These are phyloP conservation scores for Setipinna tenuifilis DNA, from an alignment of 2,797 vertebrate genomes.

Conservation along the genomic window DNA sequence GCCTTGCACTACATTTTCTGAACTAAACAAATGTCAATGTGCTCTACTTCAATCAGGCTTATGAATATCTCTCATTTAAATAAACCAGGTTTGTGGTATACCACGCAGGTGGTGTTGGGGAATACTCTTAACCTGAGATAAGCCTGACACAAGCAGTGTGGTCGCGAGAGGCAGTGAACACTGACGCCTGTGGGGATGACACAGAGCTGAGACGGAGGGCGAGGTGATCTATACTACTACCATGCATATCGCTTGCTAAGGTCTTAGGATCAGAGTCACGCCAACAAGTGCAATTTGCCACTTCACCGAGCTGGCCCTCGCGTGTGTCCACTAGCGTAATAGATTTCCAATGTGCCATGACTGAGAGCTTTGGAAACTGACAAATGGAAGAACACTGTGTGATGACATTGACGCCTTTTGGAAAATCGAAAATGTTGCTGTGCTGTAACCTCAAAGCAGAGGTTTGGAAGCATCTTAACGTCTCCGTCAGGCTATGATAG, in stretches of 20 bases:
- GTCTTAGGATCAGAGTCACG: background rate
- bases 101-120: background rate
- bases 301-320: background rate
- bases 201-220: background rate
- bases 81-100: no score
- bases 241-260: background rate
- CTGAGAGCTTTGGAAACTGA: background rate
- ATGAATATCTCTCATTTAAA: no score
- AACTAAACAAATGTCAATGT: no score
- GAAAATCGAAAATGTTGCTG: background rate
- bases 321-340: no score
- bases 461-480: background rate
- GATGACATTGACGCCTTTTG: background rate
- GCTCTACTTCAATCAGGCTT: no score
- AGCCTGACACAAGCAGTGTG: background rate
- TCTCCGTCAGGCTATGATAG: background rate
- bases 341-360: background rate
- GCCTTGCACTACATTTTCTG: no score
- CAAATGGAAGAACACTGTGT: background rate
- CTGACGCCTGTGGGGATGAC: background rate
- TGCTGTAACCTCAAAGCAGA: background rate
- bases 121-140: background rate
- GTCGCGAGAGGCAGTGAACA: background rate
- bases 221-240: background rate
- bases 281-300: constrained; percentile 37